Evolutionary conservation across 2,113 vertebrate genomes (phyloP).

Genomic region (Hystrix brachyura): DNA sequence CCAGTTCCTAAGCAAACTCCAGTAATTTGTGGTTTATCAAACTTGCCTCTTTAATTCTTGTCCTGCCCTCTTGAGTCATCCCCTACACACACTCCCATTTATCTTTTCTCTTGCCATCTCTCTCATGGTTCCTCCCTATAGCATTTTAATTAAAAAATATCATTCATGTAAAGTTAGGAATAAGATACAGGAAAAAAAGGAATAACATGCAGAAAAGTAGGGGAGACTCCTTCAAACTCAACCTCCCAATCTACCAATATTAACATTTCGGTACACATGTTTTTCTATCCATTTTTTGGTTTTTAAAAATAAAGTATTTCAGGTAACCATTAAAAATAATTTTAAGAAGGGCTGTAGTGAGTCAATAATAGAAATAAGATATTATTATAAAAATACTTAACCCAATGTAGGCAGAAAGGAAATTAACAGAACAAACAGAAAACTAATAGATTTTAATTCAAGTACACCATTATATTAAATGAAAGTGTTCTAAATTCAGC

Average conservation of each 20-base stretch:
- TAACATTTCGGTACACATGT: constrained; percentile 48
- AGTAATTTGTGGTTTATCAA: not conserved
- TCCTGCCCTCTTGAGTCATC: not conserved
- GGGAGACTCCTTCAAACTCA: not conserved
- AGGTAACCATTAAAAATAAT: constrained; percentile 1
- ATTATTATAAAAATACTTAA: not conserved
- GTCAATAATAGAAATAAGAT: not conserved
- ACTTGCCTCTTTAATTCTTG: not conserved
- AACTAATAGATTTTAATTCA: constrained; percentile 14
- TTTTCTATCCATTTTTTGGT: not conserved
- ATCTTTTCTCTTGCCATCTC: not conserved
- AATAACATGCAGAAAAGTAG: not conserved
- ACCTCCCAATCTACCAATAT: not conserved
- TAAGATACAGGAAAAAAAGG: constrained; percentile 13
- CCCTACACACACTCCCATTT: not conserved
- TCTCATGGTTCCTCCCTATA: not conserved
- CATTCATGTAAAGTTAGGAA: not conserved
- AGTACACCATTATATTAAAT: not conserved
- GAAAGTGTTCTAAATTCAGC: not conserved
- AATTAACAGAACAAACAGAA: constrained; percentile 48
- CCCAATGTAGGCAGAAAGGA: not conserved
- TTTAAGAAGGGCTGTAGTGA: constrained; percentile 6
- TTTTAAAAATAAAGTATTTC: constrained; percentile 36
- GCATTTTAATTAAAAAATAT: not conserved
- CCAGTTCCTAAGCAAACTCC: not conserved